Percentiles rank a stretch among this genome's conserved stretches.
Evolutionary conservation across 30 jellyfish, hydroid and myxozoan genomes (phyloP).

Genomic region (Hydractinia symbiolongicarpus): DNA sequence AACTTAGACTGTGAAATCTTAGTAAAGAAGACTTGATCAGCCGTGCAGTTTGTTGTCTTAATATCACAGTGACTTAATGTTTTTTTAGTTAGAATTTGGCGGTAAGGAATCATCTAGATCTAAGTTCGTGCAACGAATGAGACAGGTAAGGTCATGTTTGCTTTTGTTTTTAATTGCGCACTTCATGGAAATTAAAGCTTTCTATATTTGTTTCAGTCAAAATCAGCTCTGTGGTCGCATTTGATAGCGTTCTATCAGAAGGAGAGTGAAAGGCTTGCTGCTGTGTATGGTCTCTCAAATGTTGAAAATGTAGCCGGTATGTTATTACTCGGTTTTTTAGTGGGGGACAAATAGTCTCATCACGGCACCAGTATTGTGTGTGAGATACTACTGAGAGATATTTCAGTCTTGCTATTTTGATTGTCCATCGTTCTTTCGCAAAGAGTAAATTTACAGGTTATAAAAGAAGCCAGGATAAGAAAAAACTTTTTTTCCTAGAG

Average conservation of each 20-base stretch:
- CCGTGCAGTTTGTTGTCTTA: background rate
- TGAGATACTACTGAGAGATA: background rate
- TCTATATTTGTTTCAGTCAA: constrained; percentile 47
- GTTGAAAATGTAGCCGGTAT: constrained; percentile 66
- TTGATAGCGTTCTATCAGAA: constrained; percentile 81
- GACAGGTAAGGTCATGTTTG: constrained; percentile 61
- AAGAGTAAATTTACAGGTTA: no score
- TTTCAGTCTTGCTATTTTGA: background rate
- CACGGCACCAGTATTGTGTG: background rate
- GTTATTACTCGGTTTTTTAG: background rate
- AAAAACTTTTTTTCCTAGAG: constrained; percentile 28
- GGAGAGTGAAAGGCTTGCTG: constrained; percentile 63
- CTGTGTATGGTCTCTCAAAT: constrained; percentile 72
- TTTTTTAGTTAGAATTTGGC: constrained; percentile 81
- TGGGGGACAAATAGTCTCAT: background rate
- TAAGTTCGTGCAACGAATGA: constrained; percentile 86
- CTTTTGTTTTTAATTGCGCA: background rate
- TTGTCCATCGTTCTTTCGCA: background rate
- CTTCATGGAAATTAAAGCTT: background rate
- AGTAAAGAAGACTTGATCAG: background rate
- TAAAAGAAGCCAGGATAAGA: no score
- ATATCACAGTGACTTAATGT: background rate
- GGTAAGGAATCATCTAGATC: constrained; percentile 81
- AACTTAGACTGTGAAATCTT: no score
- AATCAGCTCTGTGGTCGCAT: constrained; percentile 99